Conservation (phyloP, 1,140 invertebrate species). For the Mactra quadrangularis region DNA sequence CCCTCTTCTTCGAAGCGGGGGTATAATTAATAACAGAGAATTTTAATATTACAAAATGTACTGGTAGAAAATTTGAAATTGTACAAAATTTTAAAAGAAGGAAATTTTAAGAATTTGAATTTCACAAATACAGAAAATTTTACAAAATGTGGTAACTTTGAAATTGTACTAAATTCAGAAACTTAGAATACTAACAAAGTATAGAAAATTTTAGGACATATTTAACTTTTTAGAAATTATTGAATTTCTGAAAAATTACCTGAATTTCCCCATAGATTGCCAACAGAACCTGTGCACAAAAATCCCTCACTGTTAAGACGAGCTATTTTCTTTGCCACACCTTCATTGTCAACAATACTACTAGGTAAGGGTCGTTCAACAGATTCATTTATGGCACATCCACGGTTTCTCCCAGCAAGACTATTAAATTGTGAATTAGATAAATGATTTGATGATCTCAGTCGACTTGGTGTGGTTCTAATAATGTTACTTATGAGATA, state of each 20-base stretch:
- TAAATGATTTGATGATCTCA: not conserved
- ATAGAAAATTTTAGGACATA: too few species aligned
- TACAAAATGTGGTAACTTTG: too few species aligned
- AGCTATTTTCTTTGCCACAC: constrained; percentile 58
- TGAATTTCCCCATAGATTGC: constrained; percentile 21
- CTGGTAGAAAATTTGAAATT: too few species aligned
- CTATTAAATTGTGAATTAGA: constrained; percentile 3
- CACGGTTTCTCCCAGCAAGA: not conserved
- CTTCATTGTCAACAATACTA: constrained; percentile 55
- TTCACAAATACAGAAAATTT: too few species aligned
- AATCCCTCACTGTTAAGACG: constrained; percentile 41
- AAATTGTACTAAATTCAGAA: too few species aligned
- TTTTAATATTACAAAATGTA: too few species aligned
- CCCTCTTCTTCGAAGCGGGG: too few species aligned
- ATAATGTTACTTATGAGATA: constrained; percentile 58
- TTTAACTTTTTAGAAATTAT: too few species aligned
- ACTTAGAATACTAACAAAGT: too few species aligned
- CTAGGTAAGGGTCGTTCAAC: constrained; percentile 48
- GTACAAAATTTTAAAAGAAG: too few species aligned
- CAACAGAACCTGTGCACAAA: constrained; percentile 27
- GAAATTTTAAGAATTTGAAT: too few species aligned
- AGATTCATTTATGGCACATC: constrained; percentile 50
- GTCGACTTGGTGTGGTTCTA: constrained; percentile 50
- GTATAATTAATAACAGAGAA: too few species aligned
- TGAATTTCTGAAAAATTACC: constrained; percentile 6